Percentiles rank a stretch among this genome's conserved stretches.
phyloP scores from a whole-genome alignment of 2,888 invertebrate species.

The Tinea pellionella region DNA sequence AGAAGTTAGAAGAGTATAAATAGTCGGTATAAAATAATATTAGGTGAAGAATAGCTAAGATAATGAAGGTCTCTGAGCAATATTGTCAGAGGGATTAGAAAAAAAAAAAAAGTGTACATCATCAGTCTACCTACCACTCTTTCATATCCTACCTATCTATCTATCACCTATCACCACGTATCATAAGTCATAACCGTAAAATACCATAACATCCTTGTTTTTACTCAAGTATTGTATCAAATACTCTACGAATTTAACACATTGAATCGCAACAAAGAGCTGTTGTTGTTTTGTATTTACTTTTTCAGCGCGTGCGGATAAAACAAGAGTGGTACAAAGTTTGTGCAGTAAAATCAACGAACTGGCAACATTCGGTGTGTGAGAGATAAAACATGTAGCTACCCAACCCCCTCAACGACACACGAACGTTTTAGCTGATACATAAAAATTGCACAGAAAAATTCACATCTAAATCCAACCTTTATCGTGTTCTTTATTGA shows the following conservation, averaged over 20 bases:
- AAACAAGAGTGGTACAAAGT: slow-evolving; percentile 32
- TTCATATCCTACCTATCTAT: no score
- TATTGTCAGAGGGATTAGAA: no score
- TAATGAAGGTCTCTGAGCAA: no score
- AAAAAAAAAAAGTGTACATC: no score
- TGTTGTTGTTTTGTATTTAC: slow-evolving; percentile 6
- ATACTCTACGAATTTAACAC: slow-evolving; percentile 9
- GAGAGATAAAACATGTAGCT: slow-evolving; percentile 37
- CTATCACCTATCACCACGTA: no score
- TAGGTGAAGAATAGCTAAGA: no score
- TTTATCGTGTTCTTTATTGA: slow-evolving; percentile 6
- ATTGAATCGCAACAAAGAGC: slow-evolving; percentile 10
- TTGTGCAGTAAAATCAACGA: slow-evolving; percentile 54
- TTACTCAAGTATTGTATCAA: neutral
- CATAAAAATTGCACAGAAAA: slow-evolving; percentile 2
- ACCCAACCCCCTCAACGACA: slow-evolving; percentile 6
- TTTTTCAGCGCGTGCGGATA: slow-evolving; percentile 11
- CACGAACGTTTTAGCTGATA: slow-evolving; percentile 8
- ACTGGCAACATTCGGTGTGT: slow-evolving; percentile 32
- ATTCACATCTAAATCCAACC: slow-evolving; percentile 1
- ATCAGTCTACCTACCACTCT: no score
- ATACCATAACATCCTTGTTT: neutral
- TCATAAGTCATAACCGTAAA: no score
- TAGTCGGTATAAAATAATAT: no score
- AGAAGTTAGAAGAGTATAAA: no score